Evolutionary conservation across 2,888 invertebrate genomes (phyloP).

Genomic region (Eupithecia insigniata): DNA sequence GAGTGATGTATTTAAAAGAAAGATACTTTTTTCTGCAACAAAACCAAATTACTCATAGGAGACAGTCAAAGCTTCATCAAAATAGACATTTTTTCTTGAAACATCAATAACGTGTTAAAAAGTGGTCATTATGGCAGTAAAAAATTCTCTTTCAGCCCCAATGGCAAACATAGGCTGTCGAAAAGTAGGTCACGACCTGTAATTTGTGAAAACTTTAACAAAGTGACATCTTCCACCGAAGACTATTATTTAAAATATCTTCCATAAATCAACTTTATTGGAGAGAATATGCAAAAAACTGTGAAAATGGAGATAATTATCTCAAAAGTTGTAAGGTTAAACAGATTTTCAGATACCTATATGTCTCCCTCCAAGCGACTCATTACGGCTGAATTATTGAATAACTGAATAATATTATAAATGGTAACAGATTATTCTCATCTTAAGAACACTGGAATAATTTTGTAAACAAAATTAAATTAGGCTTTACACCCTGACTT

Average conservation of each 20-base stretch:
- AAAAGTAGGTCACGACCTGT: constrained; percentile 10
- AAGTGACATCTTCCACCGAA: constrained; percentile 7
- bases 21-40: neutral
- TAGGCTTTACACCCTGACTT: neutral
- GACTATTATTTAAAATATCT: constrained; percentile 9
- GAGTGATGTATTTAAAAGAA: neutral
- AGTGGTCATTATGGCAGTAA: neutral
- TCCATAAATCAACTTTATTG: constrained; percentile 26
- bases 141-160: neutral
- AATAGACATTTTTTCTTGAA: neutral
- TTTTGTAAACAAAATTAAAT: neutral
- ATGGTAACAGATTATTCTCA: neutral
- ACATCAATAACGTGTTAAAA: neutral
- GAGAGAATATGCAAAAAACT: constrained; percentile 23
- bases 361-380: constrained; percentile 5
- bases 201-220: neutral
- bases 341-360: constrained; percentile 2
- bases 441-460: neutral
- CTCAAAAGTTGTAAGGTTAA: constrained; percentile 12
- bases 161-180: neutral
- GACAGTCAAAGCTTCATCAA: too few relatives aligned
- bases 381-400: constrained; percentile 1
- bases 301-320: constrained; percentile 21
- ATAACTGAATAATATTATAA: constrained; percentile 9
- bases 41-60: neutral